Conservation (phyloP, 2,888 invertebrate genomes). For the Polyploca ridens region DNA sequence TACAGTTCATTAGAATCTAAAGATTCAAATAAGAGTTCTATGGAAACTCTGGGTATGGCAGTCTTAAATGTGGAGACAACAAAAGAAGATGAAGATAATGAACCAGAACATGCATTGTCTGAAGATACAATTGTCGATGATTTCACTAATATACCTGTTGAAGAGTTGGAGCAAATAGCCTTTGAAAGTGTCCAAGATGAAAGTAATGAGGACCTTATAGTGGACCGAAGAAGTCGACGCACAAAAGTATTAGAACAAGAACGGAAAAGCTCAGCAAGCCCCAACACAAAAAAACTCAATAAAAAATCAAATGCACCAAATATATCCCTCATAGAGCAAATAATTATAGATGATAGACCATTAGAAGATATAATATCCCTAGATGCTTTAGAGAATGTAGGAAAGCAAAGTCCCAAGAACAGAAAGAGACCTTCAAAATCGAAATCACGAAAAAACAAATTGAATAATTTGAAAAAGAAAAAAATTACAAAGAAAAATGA, state of each 20-base stretch:
- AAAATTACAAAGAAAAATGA: slow-evolving; percentile 34
- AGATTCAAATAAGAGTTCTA: slow-evolving; percentile 49
- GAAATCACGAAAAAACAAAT: slow-evolving; percentile 7
- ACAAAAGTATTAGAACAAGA: slow-evolving; percentile 45
- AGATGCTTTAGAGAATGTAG: slow-evolving; percentile 61
- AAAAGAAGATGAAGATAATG: slow-evolving; percentile 29
- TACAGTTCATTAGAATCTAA: slow-evolving; percentile 80
- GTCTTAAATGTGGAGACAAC: slow-evolving; percentile 61
- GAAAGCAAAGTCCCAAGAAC: slow-evolving; percentile 12
- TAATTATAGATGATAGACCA: slow-evolving; percentile 72
- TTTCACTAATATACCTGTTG: slow-evolving; percentile 71
- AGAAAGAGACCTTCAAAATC: slow-evolving; percentile 44
- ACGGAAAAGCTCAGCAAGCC: slow-evolving; percentile 53
- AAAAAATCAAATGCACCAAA: slow-evolving; percentile 64
- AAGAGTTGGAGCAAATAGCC: slow-evolving; percentile 74
- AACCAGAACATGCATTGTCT: slow-evolving; percentile 33
- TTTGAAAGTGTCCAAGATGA: slow-evolving; percentile 55
- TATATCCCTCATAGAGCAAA: slow-evolving; percentile 75
- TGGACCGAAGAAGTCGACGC: slow-evolving; percentile 43
- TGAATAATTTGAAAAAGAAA: slow-evolving; percentile 19
- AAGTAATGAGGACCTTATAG: slow-evolving; percentile 30
- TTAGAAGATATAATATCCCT: slow-evolving; percentile 74
- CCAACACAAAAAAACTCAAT: slow-evolving; percentile 44
- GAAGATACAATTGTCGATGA: slow-evolving; percentile 69
- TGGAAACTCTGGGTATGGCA: slow-evolving; percentile 72